These are phyloP conservation scores for Corynorhinus townsendii DNA, from an alignment of 2,113 vertebrate species.

Conservation along the genomic window DNA sequence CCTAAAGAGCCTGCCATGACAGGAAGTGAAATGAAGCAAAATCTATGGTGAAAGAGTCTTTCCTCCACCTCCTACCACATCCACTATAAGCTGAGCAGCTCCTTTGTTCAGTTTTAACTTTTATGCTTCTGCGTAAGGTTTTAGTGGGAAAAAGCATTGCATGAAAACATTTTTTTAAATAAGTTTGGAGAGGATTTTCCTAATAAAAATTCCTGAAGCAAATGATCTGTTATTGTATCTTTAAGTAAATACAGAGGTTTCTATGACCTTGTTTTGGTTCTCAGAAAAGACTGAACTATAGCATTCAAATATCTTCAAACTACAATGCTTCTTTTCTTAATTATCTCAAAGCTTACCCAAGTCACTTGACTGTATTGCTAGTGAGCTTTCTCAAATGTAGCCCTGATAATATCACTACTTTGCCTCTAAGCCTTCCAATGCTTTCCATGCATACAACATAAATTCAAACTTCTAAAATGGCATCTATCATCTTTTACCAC, in stretches of 20 bases:
- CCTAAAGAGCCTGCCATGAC: background rate
- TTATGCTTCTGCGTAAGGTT: background rate
- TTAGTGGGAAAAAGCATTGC: background rate
- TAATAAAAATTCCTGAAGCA: background rate
- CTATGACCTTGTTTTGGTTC: background rate
- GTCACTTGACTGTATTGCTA: background rate
- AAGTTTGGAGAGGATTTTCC: background rate
- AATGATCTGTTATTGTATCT: background rate
- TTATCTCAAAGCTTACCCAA: background rate
- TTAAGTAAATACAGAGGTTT: background rate
- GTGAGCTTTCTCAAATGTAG: background rate
- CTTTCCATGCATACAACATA: background rate
- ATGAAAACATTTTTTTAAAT: background rate
- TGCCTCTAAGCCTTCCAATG: background rate
- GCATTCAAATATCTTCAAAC: background rate
- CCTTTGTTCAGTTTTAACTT: background rate
- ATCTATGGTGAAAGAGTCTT: fast-evolving
- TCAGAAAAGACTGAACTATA: background rate
- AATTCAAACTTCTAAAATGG: background rate
- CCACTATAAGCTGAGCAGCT: background rate
- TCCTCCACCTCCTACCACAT: fast-evolving
- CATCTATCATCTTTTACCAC: background rate
- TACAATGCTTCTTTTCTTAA: background rate
- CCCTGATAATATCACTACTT: background rate
- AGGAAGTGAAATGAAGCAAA: background rate